phyloP scores from a whole-genome alignment of 2,888 invertebrate species.

The Acholoe squamosa region DNA sequence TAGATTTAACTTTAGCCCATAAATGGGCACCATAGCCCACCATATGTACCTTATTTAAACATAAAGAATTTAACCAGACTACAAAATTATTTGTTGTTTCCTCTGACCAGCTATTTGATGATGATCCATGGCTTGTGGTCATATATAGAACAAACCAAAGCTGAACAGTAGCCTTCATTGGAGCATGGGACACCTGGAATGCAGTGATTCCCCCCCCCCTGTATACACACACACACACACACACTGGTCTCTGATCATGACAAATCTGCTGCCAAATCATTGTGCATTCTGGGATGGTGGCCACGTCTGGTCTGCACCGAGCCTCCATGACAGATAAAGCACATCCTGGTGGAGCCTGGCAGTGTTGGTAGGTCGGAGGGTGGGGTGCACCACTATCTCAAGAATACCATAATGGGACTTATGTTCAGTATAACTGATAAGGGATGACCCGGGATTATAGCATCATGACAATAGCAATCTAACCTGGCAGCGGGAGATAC shows the following conservation, averaged over 20 bases:
- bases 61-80: too few relatives aligned
- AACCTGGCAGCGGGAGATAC: not conserved
- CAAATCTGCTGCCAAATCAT: slow-evolving; percentile 38
- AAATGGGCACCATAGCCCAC: too few relatives aligned
- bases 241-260: slow-evolving; percentile 46
- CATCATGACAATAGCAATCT: not conserved
- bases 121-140: too few relatives aligned
- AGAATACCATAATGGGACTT: slow-evolving; percentile 4
- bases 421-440: not conserved
- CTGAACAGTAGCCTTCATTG: too few relatives aligned
- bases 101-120: too few relatives aligned
- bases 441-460: not conserved
- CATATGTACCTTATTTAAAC: too few relatives aligned
- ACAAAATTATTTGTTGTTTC: too few relatives aligned
- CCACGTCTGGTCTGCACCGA: not conserved
- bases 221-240: too few relatives aligned
- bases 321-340: slow-evolving; percentile 53
- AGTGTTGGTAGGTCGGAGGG: not conserved
- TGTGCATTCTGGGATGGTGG: slow-evolving; percentile 33
- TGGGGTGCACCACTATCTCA: not conserved
- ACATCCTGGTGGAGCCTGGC: not conserved
- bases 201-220: too few relatives aligned
- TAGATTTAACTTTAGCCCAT: too few relatives aligned
- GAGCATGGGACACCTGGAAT: too few relatives aligned
- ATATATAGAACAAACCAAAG: too few relatives aligned